Conservation (phyloP, 2,888 invertebrate species). For the Helobdella robusta region DNA sequence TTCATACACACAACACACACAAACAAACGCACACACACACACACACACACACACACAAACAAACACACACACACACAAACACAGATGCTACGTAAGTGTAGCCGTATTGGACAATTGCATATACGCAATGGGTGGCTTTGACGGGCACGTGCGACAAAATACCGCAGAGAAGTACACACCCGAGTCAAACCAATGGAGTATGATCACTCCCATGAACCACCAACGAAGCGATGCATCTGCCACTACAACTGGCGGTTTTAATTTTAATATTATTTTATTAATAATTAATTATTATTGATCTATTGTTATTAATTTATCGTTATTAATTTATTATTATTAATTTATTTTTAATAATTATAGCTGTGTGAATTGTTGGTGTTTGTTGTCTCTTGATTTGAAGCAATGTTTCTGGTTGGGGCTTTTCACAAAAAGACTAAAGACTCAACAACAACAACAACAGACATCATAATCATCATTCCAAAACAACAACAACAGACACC, state of each 20-base stretch:
- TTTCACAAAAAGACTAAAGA: too few relatives aligned
- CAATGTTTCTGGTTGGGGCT: too few relatives aligned
- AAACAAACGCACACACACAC: not conserved
- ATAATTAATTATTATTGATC: too few relatives aligned
- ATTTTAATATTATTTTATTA: too few relatives aligned
- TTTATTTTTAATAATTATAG: too few relatives aligned
- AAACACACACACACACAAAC: not conserved
- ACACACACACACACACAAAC: not conserved
- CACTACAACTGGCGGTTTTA: conserved; percentile 43
- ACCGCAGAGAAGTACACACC: conserved; percentile 73
- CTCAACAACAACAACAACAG: not conserved
- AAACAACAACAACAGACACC: too few relatives aligned
- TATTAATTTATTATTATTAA: too few relatives aligned
- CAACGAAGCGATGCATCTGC: conserved; percentile 50
- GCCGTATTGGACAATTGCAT: conserved; percentile 65
- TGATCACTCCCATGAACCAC: conserved; percentile 57
- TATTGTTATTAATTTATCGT: too few relatives aligned
- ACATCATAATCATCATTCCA: not conserved
- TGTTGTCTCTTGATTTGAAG: too few relatives aligned
- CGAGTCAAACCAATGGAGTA: conserved; percentile 68
- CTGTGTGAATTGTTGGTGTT: too few relatives aligned
- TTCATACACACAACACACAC: too few relatives aligned
- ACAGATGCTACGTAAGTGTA: conserved; percentile 76
- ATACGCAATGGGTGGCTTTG: conserved; percentile 63
- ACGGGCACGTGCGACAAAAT: conserved; percentile 78